phyloP scores from a whole-genome alignment of 2,888 invertebrate genomes.

The Eurytoma californica region DNA sequence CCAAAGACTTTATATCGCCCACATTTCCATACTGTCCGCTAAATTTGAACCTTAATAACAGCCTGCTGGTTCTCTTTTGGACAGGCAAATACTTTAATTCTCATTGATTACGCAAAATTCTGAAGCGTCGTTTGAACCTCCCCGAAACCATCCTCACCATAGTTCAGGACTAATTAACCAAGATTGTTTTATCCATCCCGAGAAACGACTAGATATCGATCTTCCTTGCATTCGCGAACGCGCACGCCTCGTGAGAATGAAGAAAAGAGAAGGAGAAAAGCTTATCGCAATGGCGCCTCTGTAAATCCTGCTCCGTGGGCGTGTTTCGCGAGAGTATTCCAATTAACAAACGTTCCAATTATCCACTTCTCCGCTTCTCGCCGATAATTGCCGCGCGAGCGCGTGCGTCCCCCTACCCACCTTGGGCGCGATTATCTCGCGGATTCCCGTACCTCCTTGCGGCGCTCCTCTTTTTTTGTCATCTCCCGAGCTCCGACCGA shows the following conservation, averaged over 20 bases:
- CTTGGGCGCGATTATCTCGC: constrained; percentile 42
- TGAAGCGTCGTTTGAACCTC: not conserved
- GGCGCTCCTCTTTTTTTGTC: not conserved
- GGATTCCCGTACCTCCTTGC: not conserved
- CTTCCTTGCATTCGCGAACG: not conserved
- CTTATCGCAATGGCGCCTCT: constrained; percentile 55
- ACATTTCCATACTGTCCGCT: no score
- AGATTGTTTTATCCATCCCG: constrained; percentile 23
- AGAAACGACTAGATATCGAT: constrained; percentile 32
- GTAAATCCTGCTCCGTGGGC: constrained; percentile 52
- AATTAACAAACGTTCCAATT: constrained; percentile 71
- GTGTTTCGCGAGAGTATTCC: constrained; percentile 61
- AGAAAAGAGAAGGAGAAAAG: constrained; percentile 28
- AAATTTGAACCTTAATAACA: no score
- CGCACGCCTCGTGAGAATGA: not conserved
- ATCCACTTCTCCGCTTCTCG: constrained; percentile 64
- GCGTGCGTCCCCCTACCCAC: constrained; percentile 17
- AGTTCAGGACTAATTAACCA: constrained; percentile 33
- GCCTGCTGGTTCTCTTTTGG: not conserved
- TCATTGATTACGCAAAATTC: constrained; percentile 30
- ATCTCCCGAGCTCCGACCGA: not conserved
- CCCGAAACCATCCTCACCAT: not conserved
- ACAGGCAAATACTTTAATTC: not conserved
- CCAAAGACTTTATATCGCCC: no score
- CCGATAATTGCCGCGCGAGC: constrained; percentile 66